Percentiles rank a stretch among this genome's conserved stretches.
Conservation (phyloP, 2,888 invertebrate species). For the Hyposoter didymator region DNA sequence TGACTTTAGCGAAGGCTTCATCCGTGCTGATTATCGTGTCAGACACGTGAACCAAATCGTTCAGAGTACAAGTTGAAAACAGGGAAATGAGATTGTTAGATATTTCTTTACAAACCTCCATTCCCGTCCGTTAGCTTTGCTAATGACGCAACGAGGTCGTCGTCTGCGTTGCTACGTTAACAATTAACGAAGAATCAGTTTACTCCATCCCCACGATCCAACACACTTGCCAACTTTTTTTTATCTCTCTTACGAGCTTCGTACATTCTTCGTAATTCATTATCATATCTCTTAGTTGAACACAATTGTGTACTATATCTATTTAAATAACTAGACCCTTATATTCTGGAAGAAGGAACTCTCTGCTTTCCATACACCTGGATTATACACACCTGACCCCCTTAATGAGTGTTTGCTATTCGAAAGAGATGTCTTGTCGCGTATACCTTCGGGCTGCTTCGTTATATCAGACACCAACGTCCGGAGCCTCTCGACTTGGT, state of each 20-base stretch:
- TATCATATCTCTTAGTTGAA: background rate
- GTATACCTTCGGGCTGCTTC: constrained; percentile 50
- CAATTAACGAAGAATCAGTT: constrained; percentile 34
- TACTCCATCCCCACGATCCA: constrained; percentile 20
- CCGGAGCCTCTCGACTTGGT: constrained; percentile 39
- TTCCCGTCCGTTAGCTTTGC: background rate
- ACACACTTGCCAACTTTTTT: background rate
- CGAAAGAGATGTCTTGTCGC: constrained; percentile 51
- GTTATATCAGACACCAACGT: constrained; percentile 56
- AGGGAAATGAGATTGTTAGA: constrained; percentile 9
- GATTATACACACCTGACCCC: constrained; percentile 31
- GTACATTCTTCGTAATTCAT: background rate
- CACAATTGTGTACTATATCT: constrained; percentile 14
- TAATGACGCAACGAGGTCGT: constrained; percentile 56
- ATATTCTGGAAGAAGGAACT: background rate
- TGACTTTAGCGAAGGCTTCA: constrained; percentile 41
- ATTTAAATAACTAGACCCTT: constrained; percentile 1
- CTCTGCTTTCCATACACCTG: constrained; percentile 18
- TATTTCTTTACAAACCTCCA: background rate
- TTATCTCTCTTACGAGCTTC: background rate
- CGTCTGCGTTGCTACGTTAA: constrained; percentile 13
- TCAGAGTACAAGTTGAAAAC: constrained; percentile 5
- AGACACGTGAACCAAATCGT: constrained; percentile 23
- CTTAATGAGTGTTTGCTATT: constrained; percentile 66
- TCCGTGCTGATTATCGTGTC: constrained; percentile 41